Percentiles rank a stretch among this genome's conserved stretches.
phyloP scores from a whole-genome alignment of 2,888 invertebrate genomes.

The Agrochola circellaris region DNA sequence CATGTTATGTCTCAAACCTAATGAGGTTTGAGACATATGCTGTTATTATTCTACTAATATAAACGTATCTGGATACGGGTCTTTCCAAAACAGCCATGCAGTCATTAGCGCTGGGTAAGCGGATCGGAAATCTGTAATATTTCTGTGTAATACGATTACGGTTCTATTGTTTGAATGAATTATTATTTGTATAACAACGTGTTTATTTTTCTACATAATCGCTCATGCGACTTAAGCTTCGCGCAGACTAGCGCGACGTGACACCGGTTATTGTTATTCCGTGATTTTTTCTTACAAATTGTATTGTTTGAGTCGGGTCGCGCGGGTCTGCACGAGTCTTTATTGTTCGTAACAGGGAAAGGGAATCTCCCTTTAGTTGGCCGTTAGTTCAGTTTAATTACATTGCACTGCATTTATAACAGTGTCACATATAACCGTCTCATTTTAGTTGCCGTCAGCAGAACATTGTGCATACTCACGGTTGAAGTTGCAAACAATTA shows the following conservation, averaged over 20 bases:
- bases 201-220: slow-evolving; percentile 24
- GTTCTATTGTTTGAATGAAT: slow-evolving; percentile 28
- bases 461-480: slow-evolving; percentile 7
- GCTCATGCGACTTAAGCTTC: slow-evolving; percentile 10
- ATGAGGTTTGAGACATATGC: background rate
- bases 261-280: too few relatives aligned
- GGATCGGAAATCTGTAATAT: slow-evolving; percentile 28
- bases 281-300: too few relatives aligned
- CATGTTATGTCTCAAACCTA: too few relatives aligned
- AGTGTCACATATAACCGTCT: slow-evolving; percentile 7
- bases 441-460: slow-evolving; percentile 4
- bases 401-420: slow-evolving; percentile 6
- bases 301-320: too few relatives aligned
- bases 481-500: slow-evolving; percentile 36
- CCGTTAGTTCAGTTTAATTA: background rate
- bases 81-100: background rate
- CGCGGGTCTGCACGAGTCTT: too few relatives aligned
- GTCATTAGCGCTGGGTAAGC: background rate
- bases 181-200: slow-evolving; percentile 24
- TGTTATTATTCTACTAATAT: background rate
- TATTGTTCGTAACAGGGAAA: slow-evolving; percentile 34
- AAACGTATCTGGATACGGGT: background rate
- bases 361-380: background rate
- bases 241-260: too few relatives aligned
- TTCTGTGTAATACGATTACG: slow-evolving; percentile 23